phyloP scores from a whole-genome alignment of 2,797 vertebrate species.

The Mus spretus region DNA sequence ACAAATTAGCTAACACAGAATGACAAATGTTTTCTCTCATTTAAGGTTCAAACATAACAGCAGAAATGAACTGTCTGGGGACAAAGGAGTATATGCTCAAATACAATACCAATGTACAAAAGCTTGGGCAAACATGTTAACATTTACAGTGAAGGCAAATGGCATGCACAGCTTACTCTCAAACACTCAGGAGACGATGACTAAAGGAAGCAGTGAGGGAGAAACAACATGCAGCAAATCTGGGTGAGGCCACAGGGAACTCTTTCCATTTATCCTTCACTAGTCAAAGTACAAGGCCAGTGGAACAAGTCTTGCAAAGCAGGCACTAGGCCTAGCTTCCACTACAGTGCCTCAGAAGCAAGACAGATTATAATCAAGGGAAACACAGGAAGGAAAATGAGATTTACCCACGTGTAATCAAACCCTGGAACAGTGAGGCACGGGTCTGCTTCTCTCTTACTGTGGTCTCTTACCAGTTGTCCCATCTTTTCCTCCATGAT shows the following conservation, averaged over 20 bases:
- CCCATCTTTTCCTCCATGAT: neutral
- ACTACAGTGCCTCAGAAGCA: neutral
- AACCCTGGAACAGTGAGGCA: neutral
- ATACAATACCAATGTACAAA: neutral
- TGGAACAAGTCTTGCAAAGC: neutral
- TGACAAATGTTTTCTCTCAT: neutral
- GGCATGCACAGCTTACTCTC: neutral
- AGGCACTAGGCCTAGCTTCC: neutral
- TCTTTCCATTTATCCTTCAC: neutral
- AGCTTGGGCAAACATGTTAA: neutral
- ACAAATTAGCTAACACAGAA: neutral
- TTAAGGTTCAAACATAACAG: neutral
- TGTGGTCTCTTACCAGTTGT: neutral
- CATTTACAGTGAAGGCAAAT: too few relatives aligned
- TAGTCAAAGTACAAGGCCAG: neutral
- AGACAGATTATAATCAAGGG: neutral
- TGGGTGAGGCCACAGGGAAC: neutral
- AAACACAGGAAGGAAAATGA: neutral
- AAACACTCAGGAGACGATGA: neutral
- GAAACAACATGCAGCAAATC: neutral
- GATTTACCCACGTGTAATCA: conserved; percentile 4
- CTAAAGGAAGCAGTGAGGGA: neutral
- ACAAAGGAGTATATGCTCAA: neutral
- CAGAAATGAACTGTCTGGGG: neutral
- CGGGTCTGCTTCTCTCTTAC: neutral